Evolutionary conservation across 1,140 invertebrate genomes (phyloP).

Genomic region (Eupeodes corollae): DNA sequence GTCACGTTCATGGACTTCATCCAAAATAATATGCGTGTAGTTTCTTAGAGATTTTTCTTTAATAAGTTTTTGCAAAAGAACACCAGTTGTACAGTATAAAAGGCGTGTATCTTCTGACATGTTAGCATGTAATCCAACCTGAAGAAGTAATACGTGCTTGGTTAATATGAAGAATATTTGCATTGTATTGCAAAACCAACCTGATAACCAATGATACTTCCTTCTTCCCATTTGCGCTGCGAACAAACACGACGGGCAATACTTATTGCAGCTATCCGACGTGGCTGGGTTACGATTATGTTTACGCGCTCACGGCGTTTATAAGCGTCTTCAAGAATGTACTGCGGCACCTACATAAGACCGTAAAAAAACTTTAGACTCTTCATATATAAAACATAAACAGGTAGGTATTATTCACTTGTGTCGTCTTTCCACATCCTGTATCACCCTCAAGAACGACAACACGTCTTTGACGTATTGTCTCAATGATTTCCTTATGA

Average conservation of each 20-base stretch:
- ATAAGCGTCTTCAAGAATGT: conserved; percentile 71
- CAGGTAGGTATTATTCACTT: conserved; percentile 40
- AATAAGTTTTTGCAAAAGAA: conserved; percentile 63
- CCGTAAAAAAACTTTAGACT: too few species aligned
- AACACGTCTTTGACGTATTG: conserved; percentile 21
- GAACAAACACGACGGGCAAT: conserved; percentile 72
- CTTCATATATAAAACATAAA: too few species aligned
- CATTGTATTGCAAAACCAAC: conserved; percentile 18
- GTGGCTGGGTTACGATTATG: conserved; percentile 83
- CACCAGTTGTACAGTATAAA: conserved; percentile 77
- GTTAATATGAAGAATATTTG: background rate
- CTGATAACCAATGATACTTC: conserved; percentile 78
- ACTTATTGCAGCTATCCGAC: conserved; percentile 80
- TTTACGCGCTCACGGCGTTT: conserved; percentile 45
- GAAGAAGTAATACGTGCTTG: background rate
- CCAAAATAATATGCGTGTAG: conserved; percentile 86
- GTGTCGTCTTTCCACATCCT: conserved; percentile 78
- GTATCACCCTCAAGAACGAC: conserved; percentile 32
- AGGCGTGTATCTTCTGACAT: conserved; percentile 57
- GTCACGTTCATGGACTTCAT: conserved; percentile 92
- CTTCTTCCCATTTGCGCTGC: conserved; percentile 68
- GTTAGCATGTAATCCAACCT: conserved; percentile 38
- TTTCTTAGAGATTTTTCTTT: conserved; percentile 48
- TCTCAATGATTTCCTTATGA: conserved; percentile 16
- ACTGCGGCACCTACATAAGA: conserved; percentile 60